Evolutionary conservation across 1,140 invertebrate species (phyloP).

Genomic region (Drosophila burlai): DNA sequence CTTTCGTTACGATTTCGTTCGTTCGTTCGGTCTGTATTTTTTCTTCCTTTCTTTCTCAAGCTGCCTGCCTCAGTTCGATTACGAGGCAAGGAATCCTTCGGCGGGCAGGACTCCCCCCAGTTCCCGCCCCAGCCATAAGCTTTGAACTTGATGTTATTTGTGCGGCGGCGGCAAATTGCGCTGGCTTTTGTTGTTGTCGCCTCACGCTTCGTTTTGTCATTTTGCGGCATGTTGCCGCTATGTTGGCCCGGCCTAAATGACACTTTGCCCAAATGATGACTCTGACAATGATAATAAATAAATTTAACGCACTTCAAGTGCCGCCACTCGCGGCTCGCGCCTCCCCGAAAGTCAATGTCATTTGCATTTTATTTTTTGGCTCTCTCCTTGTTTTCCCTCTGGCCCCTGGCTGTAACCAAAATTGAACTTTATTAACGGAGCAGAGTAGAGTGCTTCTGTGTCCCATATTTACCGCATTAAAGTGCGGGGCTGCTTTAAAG

Average conservation of each 20-base stretch:
- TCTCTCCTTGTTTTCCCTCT: neutral
- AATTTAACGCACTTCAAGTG: constrained; percentile 64
- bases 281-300: constrained; percentile 80
- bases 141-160: constrained; percentile 78
- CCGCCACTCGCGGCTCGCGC: constrained; percentile 21
- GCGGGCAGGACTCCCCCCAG: neutral
- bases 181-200: constrained; percentile 54
- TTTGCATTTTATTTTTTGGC: constrained; percentile 49
- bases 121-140: constrained; percentile 64
- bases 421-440: constrained; percentile 56
- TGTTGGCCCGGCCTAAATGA: constrained; percentile 65
- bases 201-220: constrained; percentile 73
- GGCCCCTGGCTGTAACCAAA: constrained; percentile 28
- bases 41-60: neutral
- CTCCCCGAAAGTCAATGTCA: constrained; percentile 45
- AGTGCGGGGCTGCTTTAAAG: constrained; percentile 15
- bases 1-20: constrained; percentile 51
- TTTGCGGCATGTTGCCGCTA: constrained; percentile 74
- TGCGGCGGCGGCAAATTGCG: constrained; percentile 69
- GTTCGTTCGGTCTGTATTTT: constrained; percentile 5
- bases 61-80: constrained; percentile 60
- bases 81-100: constrained; percentile 27
- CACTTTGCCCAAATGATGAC: constrained; percentile 76
- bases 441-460: constrained; percentile 25
- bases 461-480: constrained; percentile 32